phyloP scores from a whole-genome alignment of 2,113 vertebrate species.

The Solea senegalensis region DNA sequence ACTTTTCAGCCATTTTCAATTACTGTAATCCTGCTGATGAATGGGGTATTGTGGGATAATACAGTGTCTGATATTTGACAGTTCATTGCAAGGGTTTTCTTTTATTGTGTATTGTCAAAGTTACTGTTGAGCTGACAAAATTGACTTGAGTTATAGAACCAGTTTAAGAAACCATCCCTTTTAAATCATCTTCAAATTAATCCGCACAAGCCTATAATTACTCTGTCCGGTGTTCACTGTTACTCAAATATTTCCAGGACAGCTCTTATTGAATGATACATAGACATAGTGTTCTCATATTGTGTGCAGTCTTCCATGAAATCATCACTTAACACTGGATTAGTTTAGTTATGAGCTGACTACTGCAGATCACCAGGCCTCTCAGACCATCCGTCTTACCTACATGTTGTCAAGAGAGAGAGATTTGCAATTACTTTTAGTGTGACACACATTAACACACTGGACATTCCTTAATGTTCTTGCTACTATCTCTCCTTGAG shows the following conservation, averaged over 20 bases:
- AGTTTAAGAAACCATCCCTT: conserved; percentile 17
- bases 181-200: conserved; percentile 8
- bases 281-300: background rate
- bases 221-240: background rate
- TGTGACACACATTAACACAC: conserved; percentile 10
- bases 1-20: conserved; percentile 48
- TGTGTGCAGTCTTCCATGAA: background rate
- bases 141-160: conserved; percentile 2
- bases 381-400: background rate
- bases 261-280: conserved; percentile 2
- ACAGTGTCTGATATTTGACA: conserved; percentile 35
- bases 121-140: conserved; percentile 25
- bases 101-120: conserved; percentile 22
- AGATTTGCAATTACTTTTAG: conserved; percentile 11
- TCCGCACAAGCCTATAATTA: background rate
- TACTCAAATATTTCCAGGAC: background rate
- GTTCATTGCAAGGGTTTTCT: conserved; percentile 21
- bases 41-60: conserved; percentile 33
- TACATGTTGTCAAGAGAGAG: conserved; percentile 4
- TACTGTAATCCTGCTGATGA: conserved; percentile 45
- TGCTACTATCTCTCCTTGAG: conserved; percentile 19
- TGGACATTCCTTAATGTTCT: conserved; percentile 33
- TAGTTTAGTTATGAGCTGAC: background rate
- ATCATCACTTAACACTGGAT: background rate
- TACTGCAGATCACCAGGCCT: background rate